A percentile compares a stretch with the other conserved stretches of the same genome.
These are phyloP conservation scores for Scaptodrosophila lebanonensis DNA, from an alignment of 1,140 invertebrate species.

Conservation along the genomic window DNA sequence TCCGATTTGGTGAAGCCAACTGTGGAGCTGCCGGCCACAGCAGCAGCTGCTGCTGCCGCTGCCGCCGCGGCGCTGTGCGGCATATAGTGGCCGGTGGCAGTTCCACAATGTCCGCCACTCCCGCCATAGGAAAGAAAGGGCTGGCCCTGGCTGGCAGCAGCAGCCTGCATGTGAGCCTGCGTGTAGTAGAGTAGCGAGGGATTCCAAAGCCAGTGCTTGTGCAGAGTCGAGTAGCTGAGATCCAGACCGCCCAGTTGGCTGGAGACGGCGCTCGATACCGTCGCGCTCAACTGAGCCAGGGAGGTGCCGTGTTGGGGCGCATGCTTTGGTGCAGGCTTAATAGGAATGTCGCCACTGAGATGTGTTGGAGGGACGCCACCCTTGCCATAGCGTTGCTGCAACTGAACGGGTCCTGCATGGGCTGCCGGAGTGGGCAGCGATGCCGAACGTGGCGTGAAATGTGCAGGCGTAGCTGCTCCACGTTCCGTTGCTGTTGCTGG, in stretches of 20 bases:
- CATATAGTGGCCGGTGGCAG: conserved; percentile 22
- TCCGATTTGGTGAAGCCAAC: conserved; percentile 64
- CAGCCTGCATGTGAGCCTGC: conserved; percentile 63
- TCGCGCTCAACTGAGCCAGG: conserved; percentile 12
- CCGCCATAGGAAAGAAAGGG: conserved; percentile 56
- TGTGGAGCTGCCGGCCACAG: conserved; percentile 5
- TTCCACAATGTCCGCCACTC: neutral
- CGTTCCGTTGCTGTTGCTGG: conserved; percentile 3
- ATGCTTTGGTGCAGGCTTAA: conserved; percentile 57
- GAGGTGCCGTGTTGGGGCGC: conserved; percentile 5
- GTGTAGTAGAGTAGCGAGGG: conserved; percentile 69
- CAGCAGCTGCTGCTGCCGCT: conserved; percentile 38
- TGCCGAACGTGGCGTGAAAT: conserved; percentile 11
- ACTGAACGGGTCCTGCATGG: conserved; percentile 1
- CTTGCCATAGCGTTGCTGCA: conserved; percentile 27
- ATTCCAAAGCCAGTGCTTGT: conserved; percentile 76
- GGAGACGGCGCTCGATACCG: conserved; percentile 13
- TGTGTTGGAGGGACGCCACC: conserved; percentile 1
- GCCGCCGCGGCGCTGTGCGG: conserved; percentile 37
- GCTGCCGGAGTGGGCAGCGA: conserved; percentile 7
- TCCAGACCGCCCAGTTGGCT: conserved; percentile 57
- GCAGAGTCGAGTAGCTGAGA: conserved; percentile 61
- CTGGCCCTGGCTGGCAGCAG: conserved; percentile 38
- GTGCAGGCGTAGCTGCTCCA: neutral
- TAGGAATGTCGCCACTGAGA: conserved; percentile 39